Percentiles rank a stretch among this genome's conserved stretches.
phyloP scores from a whole-genome alignment of 2,113 vertebrate species.

The Ceuthmochares aereus region DNA sequence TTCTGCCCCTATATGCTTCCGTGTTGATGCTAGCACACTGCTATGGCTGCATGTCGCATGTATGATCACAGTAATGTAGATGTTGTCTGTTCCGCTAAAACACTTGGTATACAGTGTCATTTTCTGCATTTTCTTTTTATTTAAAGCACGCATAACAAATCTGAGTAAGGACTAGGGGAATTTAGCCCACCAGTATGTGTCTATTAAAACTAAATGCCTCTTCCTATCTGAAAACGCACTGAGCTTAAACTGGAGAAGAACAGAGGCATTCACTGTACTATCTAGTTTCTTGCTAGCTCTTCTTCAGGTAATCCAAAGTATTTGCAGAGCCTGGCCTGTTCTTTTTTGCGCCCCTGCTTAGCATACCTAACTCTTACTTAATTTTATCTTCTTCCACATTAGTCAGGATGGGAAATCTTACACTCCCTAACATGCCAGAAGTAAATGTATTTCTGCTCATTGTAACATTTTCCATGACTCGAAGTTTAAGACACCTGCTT shows the following conservation, averaged over 20 bases:
- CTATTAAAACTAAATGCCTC: neutral
- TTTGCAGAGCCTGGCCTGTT: neutral
- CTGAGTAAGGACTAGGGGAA: neutral
- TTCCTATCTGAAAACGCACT: neutral
- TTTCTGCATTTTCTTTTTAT: neutral
- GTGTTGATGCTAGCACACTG: neutral
- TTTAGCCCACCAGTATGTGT: neutral
- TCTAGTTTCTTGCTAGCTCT: neutral
- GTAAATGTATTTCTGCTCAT: neutral
- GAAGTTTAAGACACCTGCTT: neutral
- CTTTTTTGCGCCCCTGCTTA: neutral
- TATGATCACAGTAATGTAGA: neutral
- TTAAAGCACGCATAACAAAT: neutral
- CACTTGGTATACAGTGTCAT: neutral
- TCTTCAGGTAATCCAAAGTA: neutral
- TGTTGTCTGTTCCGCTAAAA: neutral
- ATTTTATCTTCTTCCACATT: neutral
- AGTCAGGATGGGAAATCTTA: neutral
- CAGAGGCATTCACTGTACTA: neutral
- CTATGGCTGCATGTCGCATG: neutral
- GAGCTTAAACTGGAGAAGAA: neutral
- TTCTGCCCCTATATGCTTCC: neutral
- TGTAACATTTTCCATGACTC: neutral
- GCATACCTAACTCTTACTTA: neutral
- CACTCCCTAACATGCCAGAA: neutral